Percentiles rank a stretch among this genome's conserved stretches.
phyloP scores from a whole-genome alignment of 2,888 invertebrate genomes.

The Cybosia mesomella region DNA sequence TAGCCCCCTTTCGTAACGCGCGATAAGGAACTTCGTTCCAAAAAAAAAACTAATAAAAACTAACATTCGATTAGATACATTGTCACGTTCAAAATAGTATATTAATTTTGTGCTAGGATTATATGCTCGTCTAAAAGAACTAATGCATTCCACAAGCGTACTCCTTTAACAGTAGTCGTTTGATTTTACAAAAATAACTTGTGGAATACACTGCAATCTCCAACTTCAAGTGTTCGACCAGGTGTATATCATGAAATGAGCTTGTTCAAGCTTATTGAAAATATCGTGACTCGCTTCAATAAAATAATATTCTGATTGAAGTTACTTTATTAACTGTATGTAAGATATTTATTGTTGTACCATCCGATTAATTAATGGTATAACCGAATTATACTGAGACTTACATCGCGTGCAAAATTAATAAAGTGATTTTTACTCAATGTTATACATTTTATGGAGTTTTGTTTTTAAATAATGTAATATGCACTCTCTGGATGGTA shows the following conservation, averaged over 20 bases:
- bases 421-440: constrained; percentile 35
- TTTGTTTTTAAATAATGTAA: constrained; percentile 28
- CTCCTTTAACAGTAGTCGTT: not conserved
- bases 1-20: too few relatives aligned
- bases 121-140: not conserved
- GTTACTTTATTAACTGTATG: constrained; percentile 48
- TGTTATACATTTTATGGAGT: constrained; percentile 24
- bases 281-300: constrained; percentile 50
- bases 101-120: not conserved
- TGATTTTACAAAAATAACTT: not conserved
- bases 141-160: not conserved
- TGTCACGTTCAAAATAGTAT: too few relatives aligned
- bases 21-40: too few relatives aligned
- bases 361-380: constrained; percentile 46
- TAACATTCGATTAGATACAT: too few relatives aligned
- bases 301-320: constrained; percentile 51
- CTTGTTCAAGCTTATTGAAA: constrained; percentile 24
- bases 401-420: constrained; percentile 45
- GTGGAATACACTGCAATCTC: not conserved
- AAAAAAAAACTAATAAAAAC: too few relatives aligned
- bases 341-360: constrained; percentile 43
- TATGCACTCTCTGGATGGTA: constrained; percentile 23
- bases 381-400: constrained; percentile 46
- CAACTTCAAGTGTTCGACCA: not conserved
- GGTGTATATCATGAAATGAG: not conserved